Percentiles rank a stretch among this genome's conserved stretches.
Conservation (phyloP, 2,888 invertebrate genomes). For the Acrocyrtus sp. region DNA sequence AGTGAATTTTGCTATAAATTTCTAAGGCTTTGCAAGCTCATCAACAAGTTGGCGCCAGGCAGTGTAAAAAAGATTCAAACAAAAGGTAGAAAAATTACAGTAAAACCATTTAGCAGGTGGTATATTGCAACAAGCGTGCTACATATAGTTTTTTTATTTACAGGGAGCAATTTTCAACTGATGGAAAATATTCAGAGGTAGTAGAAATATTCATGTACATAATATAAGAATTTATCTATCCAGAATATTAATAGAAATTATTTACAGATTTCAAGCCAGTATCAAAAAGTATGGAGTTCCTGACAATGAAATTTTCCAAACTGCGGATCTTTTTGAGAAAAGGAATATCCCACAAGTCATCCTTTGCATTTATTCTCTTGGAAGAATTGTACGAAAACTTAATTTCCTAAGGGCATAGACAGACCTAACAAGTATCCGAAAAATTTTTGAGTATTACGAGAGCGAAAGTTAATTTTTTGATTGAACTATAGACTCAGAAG, state of each 20-base stretch:
- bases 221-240: too few species aligned
- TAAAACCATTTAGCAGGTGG: too few species aligned
- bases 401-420: too few species aligned
- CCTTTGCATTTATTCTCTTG: slow-evolving; percentile 90
- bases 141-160: too few species aligned
- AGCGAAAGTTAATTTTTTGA: too few species aligned
- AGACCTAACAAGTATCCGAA: too few species aligned
- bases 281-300: slow-evolving; percentile 92
- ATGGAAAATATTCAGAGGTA: slow-evolving; percentile 98
- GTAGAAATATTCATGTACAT: too few species aligned
- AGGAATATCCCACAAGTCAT: slow-evolving; percentile 98
- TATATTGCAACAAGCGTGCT: too few species aligned
- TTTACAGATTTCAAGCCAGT: slow-evolving; percentile 88
- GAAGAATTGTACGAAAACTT: slow-evolving; percentile 89
- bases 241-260: too few species aligned
- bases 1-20: too few species aligned
- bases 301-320: slow-evolving; percentile 98
- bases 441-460: too few species aligned
- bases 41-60: slow-evolving; percentile 91
- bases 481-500: slow-evolving; percentile 85
- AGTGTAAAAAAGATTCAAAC: slow-evolving; percentile 96
- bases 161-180: slow-evolving; percentile 98
- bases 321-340: slow-evolving; percentile 97
- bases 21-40: slow-evolving; percentile 86
- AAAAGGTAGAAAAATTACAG: too few species aligned